Evolutionary conservation across 2,888 invertebrate genomes (phyloP), one percentile per base, ranked within the genome.

Genomic region (Sarcophaga caerulescens): DNA sequence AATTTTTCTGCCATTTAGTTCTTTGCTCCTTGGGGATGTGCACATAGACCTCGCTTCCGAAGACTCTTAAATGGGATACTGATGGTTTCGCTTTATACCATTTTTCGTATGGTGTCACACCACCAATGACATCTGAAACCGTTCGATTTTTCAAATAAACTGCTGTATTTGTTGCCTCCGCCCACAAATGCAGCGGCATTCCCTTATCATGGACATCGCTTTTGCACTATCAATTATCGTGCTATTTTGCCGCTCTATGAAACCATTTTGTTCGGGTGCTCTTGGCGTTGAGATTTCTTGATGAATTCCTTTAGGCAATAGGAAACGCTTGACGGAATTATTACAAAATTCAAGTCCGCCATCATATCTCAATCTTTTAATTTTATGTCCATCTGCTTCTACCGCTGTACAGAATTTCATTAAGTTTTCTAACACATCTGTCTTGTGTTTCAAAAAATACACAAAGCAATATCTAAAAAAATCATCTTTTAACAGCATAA

Each of bases 1-100:
- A 86, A 60, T 87, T 88, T 62, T 71, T 75, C 25, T 87, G 80
- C 84, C 84, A 87, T 77, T 87, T 87, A n/a, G 83, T 81, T 12
- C 85, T 69, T 17, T 85, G 73, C 65, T 87, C 82, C 70, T 85
- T 85, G 5, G 85, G 74, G 17, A 78, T 69, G 44, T 74, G 69
- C 14, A 69, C 45, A n/a, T 68, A 74, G 11, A 44, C 71, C 1
- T 79, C 66, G n/a, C 80, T 60, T 19, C 79, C 79, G 70, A 84
- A 84, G 23, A 84, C 62, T 21, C 70, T 25, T 4, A 79, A 17
- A 47, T 81, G 81, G 57, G 47, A 44, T 23, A 69, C 81, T 69
- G 69, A 74, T 3, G 74, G 81, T 70, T 70, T 84, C 21, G 14
- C n/a, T 3, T 52, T 57, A 65, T 63, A 79, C 84, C 79, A 84